These are phyloP conservation scores for Osmerus mordax DNA, from an alignment of 2,113 vertebrate genomes.

Conservation along the genomic window DNA sequence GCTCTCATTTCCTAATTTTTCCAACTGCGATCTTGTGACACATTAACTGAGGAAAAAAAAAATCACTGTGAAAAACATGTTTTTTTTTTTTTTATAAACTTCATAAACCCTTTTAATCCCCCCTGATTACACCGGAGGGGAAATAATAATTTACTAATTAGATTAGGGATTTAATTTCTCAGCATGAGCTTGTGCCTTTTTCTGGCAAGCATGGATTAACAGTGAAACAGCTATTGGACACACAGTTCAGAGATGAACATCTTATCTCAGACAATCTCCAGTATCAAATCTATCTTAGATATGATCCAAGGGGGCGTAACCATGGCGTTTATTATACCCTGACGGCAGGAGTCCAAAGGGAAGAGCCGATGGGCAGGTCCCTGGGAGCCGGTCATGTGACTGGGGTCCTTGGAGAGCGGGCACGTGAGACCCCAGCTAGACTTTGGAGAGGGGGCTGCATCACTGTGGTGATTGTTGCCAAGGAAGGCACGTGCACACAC, in stretches of 20 bases:
- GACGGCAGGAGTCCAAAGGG: neutral
- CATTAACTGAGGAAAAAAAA: slow-evolving; percentile 36
- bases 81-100: too few species aligned
- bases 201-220: neutral
- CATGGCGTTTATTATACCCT: too few species aligned
- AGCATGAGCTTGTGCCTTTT: slow-evolving; percentile 9
- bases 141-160: slow-evolving; percentile 46
- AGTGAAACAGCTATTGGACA: too few species aligned
- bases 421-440: slow-evolving; percentile 50
- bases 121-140: slow-evolving; percentile 37
- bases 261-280: neutral
- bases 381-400: slow-evolving; percentile 45
- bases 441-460: slow-evolving; percentile 26
- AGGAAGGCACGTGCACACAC: slow-evolving; percentile 8
- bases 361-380: too few species aligned
- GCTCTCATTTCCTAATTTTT: neutral
- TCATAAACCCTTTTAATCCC: slow-evolving; percentile 48
- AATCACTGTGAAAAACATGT: slow-evolving; percentile 31
- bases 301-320: too few species aligned
- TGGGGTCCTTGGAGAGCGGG: slow-evolving; percentile 54
- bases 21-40: slow-evolving; percentile 36
- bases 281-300: neutral
- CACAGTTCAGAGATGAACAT: neutral
- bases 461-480: slow-evolving; percentile 57
- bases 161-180: slow-evolving; percentile 32